Base-by-base conservation (phyloP, 2,888 invertebrate species). In the Sminthurides aquaticus region DNA sequence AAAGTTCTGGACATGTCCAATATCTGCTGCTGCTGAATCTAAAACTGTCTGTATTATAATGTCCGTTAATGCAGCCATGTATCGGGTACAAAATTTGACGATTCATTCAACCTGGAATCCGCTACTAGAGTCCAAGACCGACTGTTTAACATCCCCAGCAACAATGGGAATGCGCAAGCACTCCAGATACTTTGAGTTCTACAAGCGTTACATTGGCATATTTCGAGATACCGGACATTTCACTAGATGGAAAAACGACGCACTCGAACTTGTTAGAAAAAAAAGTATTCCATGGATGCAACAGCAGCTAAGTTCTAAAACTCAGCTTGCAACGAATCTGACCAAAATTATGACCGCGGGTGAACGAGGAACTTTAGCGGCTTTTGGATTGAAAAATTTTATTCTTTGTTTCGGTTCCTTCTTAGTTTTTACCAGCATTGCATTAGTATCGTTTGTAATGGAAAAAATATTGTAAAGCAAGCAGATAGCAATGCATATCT, bases 201-300 rank as follows among this genome's bases (percentile, higher is more conserved):
- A 15, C 5, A 52, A 52, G 11, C 20, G 5, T 18, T 15, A 20
- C 52, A 22, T 52, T 52, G 52, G 52, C 5, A 5, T 22, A 8
- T 52, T 52, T 15, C 18, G 52, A 22, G 52, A 52, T 52, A 52
- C 52, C 22, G 52, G 52, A 8, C 52, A 52, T 22, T 15, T 52
- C 5, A 22, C 18, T 5, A 52, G 22, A 22, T 52, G 52, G 52
- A 52, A 52, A n/a, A n/a, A n/a, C n/a, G n/a, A n/a, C n/a, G n/a
- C n/a, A n/a, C n/a, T n/a, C n/a, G n/a, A n/a, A n/a, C n/a, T n/a
- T n/a, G n/a, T n/a, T n/a, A n/a, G n/a, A n/a, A n/a, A n/a, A n/a
- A n/a, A n/a, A n/a, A n/a, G n/a, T n/a, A n/a, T n/a, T n/a, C n/a
- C n/a, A n/a, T n/a, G n/a, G n/a, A n/a, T n/a, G n/a, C n/a, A n/a